phyloP scores from a whole-genome alignment of 2,113 vertebrate genomes.

The Pygoscelis adeliae region DNA sequence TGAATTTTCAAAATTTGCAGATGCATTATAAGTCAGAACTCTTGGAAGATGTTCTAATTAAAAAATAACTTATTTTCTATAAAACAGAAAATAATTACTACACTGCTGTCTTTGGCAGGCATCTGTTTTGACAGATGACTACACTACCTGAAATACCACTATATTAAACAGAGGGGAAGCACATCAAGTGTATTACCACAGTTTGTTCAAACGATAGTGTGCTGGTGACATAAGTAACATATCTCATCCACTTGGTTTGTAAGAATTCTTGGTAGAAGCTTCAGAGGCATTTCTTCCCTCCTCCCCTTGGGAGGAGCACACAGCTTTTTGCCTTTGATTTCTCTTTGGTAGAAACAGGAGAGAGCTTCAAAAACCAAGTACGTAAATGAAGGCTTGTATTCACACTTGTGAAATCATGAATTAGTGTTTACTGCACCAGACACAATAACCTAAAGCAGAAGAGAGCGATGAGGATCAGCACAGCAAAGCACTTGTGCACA shows the following conservation, averaged over 20 bases:
- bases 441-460: not conserved
- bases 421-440: accelerated
- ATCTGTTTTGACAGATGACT: not conserved
- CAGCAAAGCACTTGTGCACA: not conserved
- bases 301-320: accelerated
- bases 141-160: not conserved
- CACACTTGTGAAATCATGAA: not conserved
- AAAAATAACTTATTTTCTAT: not conserved
- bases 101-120: not conserved
- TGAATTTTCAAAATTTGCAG: not conserved
- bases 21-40: not conserved
- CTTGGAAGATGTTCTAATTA: not conserved
- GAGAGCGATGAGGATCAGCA: not conserved
- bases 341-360: not conserved
- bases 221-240: accelerated
- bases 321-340: not conserved
- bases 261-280: not conserved
- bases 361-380: not conserved
- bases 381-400: not conserved
- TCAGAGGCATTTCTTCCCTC: not conserved
- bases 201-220: accelerated
- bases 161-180: not conserved
- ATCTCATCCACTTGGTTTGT: not conserved
- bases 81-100: not conserved
- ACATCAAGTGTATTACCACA: not conserved